Conservation (phyloP, 2,113 vertebrate genomes). For the Parotia lawesii region DNA sequence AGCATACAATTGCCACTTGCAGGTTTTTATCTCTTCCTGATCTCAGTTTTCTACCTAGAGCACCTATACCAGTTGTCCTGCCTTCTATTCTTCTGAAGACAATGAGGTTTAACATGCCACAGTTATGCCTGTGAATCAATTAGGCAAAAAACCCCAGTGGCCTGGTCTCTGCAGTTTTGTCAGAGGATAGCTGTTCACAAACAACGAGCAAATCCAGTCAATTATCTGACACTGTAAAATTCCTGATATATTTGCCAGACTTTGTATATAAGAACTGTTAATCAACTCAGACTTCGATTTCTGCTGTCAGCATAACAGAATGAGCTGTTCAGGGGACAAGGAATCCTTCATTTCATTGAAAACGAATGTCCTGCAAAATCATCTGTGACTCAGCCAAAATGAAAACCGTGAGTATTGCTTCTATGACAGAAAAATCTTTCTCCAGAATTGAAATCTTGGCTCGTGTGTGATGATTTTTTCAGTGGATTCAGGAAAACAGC, state of each 20-base stretch:
- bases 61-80: not conserved
- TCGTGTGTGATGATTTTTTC: not conserved
- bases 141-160: not conserved
- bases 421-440: not conserved
- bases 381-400: constrained; percentile 46
- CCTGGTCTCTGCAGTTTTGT: not conserved
- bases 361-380: constrained; percentile 22
- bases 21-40: not conserved
- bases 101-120: not conserved
- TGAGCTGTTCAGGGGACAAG: not conserved
- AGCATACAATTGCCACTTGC: not conserved
- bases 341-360: not conserved
- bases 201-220: not conserved
- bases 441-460: not conserved
- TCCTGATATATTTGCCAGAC: not conserved
- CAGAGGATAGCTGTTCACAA: not conserved
- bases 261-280: not conserved
- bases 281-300: not conserved
- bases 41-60: not conserved
- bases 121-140: not conserved
- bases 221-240: not conserved
- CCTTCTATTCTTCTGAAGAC: not conserved
- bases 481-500: not conserved
- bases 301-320: not conserved
- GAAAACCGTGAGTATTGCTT: not conserved